These are phyloP conservation scores for Meloidogyne exigua DNA, from an alignment of 1,140 invertebrate genomes.

Conservation along the genomic window DNA sequence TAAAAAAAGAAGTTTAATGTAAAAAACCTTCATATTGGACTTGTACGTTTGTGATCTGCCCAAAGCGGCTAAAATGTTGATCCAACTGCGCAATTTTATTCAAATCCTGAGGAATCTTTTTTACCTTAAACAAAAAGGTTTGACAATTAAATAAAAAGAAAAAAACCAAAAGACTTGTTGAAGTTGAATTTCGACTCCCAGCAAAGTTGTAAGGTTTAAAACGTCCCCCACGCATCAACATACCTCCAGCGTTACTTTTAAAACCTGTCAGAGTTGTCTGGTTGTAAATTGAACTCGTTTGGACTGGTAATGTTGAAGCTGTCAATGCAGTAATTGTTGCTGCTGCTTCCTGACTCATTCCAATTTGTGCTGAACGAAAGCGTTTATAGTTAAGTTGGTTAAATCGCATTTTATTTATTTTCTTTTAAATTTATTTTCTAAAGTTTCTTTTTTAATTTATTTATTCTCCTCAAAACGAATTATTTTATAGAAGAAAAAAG, in stretches of 20 bases:
- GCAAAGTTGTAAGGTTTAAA: constrained; percentile 32
- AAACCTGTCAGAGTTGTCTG: background rate
- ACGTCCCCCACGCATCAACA: constrained; percentile 34
- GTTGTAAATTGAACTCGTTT: background rate
- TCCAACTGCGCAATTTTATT: constrained; percentile 92
- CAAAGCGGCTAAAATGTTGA: constrained; percentile 91
- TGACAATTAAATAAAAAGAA: background rate
- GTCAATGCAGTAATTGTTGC: background rate
- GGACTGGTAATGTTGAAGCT: background rate
- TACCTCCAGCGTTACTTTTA: constrained; percentile 6
- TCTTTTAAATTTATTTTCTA: too few species aligned
- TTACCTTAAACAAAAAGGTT: constrained; percentile 72
- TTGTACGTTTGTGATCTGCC: constrained; percentile 92
- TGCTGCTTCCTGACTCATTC: background rate
- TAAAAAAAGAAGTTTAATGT: background rate
- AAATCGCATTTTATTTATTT: too few species aligned
- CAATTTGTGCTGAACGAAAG: background rate
- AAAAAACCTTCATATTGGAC: constrained; percentile 74
- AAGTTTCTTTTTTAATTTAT: too few species aligned
- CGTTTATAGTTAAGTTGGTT: too few species aligned
- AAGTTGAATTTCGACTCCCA: constrained; percentile 20
- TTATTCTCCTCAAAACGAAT: too few species aligned
- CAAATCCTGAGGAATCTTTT: constrained; percentile 82
- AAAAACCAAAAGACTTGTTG: constrained; percentile 33
- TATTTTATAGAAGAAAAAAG: too few species aligned